Evolutionary conservation across 2,113 vertebrate species (phyloP).

Genomic region (Collichthys lucidus): DNA sequence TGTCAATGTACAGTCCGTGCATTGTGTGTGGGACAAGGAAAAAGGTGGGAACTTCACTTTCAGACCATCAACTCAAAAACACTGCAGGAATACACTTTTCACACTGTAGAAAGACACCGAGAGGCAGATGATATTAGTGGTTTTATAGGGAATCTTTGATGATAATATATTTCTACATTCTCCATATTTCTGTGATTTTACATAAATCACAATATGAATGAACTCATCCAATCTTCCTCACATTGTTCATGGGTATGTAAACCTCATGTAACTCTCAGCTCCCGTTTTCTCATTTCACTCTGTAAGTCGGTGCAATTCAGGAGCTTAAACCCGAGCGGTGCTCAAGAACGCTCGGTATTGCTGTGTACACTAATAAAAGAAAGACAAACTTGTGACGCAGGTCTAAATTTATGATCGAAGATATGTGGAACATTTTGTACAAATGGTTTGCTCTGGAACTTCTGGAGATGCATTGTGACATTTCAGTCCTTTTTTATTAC

Average conservation of each 20-base stretch:
- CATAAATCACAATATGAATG: background rate
- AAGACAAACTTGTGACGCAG: slow-evolving; percentile 15
- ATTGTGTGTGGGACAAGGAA: background rate
- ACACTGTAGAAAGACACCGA: background rate
- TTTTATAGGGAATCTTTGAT: background rate
- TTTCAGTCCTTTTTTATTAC: background rate
- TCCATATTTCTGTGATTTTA: background rate
- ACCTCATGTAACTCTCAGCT: background rate
- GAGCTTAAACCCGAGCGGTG: background rate
- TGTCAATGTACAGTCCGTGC: background rate
- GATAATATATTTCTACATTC: background rate
- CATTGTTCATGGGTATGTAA: background rate
- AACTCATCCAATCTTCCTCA: background rate
- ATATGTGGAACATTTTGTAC: slow-evolving; percentile 8
- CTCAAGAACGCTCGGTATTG: background rate
- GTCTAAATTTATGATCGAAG: background rate
- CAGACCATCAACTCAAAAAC: background rate
- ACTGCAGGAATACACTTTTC: background rate
- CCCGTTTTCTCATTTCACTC: background rate
- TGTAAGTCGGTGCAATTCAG: background rate
- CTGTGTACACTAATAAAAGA: slow-evolving; percentile 17
- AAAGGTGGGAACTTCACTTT: background rate
- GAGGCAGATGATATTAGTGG: background rate
- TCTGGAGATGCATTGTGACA: background rate
- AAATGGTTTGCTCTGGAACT: slow-evolving; percentile 18